These are phyloP conservation scores for Trissolcus japonicus DNA, from an alignment of 2,888 invertebrate genomes.

Conservation along the genomic window DNA sequence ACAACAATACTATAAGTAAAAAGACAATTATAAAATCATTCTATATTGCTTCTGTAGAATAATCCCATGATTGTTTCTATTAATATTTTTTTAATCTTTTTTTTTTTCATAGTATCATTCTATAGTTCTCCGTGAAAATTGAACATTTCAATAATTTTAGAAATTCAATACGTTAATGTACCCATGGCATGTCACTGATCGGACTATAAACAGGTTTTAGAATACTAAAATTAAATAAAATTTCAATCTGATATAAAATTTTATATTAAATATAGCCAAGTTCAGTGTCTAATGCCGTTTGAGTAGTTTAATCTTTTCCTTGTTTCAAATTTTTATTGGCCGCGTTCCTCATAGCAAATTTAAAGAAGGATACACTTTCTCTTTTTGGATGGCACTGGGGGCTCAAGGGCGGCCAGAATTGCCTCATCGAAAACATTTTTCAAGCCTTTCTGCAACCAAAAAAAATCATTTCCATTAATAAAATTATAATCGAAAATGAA, in stretches of 20 bases:
- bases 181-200: slow-evolving; percentile 4
- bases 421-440: slow-evolving; percentile 99
- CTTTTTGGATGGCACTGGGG: slow-evolving; percentile 96
- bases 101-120: not conserved
- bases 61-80: too few species aligned
- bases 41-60: too few species aligned
- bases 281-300: slow-evolving; percentile 1
- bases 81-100: too few species aligned
- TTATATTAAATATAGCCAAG: slow-evolving; percentile 1
- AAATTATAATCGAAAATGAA: not conserved
- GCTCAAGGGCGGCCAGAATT: slow-evolving; percentile 97
- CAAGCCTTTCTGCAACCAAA: slow-evolving; percentile 87
- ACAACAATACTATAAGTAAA: too few species aligned
- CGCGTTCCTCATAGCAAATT: not conserved
- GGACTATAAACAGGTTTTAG: not conserved
- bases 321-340: not conserved
- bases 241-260: not conserved
- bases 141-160: not conserved
- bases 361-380: slow-evolving; percentile 83
- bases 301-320: slow-evolving; percentile 5
- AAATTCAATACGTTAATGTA: not conserved
- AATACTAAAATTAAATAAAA: not conserved
- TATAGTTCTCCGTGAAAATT: not conserved
- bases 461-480: not conserved
- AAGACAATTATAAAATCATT: too few species aligned